These are phyloP conservation scores for Riparia riparia DNA, from an alignment of 2,113 vertebrate genomes.

Conservation along the genomic window DNA sequence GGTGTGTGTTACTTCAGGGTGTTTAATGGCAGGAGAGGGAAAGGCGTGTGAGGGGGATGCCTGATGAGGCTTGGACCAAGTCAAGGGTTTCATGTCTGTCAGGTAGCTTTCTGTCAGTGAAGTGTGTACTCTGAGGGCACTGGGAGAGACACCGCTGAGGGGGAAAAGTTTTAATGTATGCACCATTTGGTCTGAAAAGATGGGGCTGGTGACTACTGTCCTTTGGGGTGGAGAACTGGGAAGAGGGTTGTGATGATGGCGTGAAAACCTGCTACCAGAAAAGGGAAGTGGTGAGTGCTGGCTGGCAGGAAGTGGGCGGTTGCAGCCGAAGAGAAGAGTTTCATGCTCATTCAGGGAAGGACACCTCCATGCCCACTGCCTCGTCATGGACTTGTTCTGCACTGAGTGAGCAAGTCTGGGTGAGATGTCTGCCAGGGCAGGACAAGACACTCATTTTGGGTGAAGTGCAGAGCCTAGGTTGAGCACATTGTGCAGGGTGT, in stretches of 20 bases:
- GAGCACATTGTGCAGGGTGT: rapidly evolving
- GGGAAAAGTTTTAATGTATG: background rate
- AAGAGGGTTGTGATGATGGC: background rate
- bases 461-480: background rate
- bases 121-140: background rate
- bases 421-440: rapidly evolving
- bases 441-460: background rate
- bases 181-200: rapidly evolving
- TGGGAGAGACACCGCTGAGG: background rate
- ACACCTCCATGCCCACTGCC: background rate
- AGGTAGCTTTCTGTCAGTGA: background rate
- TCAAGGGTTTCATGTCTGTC: background rate
- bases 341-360: background rate
- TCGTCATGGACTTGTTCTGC: background rate
- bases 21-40: rapidly evolving
- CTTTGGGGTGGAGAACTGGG: background rate
- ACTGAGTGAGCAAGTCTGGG: background rate
- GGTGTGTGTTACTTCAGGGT: background rate
- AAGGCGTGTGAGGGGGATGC: background rate
- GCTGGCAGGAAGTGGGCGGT: background rate
- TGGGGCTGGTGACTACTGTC: background rate
- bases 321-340: background rate
- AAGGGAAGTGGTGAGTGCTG: background rate
- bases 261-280: background rate
- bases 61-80: rapidly evolving